A percentile compares a stretch with the other conserved stretches of the same genome.
phyloP scores from a whole-genome alignment of 2,888 invertebrate genomes.

The Siphlonurus alternatus region DNA sequence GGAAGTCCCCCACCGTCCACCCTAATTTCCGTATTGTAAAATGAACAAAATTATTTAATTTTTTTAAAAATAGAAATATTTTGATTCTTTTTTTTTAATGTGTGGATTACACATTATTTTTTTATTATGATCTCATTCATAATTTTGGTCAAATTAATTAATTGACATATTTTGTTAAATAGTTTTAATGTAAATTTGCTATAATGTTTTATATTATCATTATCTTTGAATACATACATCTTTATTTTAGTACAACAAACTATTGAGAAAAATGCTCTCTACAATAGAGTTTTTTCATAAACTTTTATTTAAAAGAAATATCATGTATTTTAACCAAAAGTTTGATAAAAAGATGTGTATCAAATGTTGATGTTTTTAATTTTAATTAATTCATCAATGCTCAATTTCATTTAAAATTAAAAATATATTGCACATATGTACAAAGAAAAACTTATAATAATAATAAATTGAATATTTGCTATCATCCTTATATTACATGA shows the following conservation, averaged over 20 bases:
- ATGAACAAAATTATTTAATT: neutral
- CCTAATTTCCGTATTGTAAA: neutral
- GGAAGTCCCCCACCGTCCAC: neutral
- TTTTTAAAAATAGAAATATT: neutral
- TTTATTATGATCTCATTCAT: neutral
- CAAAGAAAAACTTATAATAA: constrained; percentile 10
- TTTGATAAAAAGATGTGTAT: too few relatives aligned
- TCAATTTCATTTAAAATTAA: constrained; percentile 10
- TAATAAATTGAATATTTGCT: constrained; percentile 21
- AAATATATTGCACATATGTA: constrained; percentile 18
- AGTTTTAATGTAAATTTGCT: too few relatives aligned
- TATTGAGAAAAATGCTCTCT: too few relatives aligned
- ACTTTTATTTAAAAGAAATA: too few relatives aligned
- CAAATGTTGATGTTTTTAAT: too few relatives aligned
- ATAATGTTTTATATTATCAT: too few relatives aligned
- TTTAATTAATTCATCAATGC: neutral
- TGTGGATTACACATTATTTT: neutral
- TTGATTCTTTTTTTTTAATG: neutral
- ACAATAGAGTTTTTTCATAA: too few relatives aligned
- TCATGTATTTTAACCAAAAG: too few relatives aligned
- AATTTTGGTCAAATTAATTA: neutral
- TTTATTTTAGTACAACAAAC: too few relatives aligned
- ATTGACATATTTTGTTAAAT: too few relatives aligned
- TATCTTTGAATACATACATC: too few relatives aligned
- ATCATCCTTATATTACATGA: constrained; percentile 23